Percentiles rank a stretch among this genome's conserved stretches.
These are phyloP conservation scores for Anniella stebbinsi DNA, from an alignment of 2,797 vertebrate genomes.

Conservation along the genomic window DNA sequence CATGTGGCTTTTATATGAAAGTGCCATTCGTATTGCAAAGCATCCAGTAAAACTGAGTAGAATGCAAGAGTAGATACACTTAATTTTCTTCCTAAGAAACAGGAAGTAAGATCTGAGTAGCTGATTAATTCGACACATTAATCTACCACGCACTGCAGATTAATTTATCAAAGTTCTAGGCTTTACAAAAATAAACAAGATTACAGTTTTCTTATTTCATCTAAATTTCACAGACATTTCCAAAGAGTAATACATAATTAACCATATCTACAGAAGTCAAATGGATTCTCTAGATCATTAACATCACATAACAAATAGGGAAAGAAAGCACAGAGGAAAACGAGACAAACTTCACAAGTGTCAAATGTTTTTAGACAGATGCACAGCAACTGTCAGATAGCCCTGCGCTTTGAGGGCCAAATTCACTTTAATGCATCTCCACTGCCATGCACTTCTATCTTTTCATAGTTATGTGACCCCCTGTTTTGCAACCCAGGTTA, in stretches of 20 bases:
- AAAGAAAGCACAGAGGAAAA: neutral
- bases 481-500: neutral
- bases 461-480: neutral
- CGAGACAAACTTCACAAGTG: neutral
- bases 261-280: neutral
- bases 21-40: neutral
- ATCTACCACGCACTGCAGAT: neutral
- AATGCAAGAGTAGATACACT: conserved; percentile 5
- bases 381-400: neutral
- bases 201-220: neutral
- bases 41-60: neutral
- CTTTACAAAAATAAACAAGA: neutral
- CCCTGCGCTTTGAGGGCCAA: neutral
- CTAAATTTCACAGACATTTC: neutral
- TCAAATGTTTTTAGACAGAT: conserved; percentile 9
- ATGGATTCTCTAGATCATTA: neutral
- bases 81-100: neutral
- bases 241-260: neutral
- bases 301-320: neutral
- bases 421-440: neutral
- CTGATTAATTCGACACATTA: neutral
- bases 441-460: neutral
- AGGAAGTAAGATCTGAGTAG: conserved; percentile 17
- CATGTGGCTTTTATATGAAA: neutral
- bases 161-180: neutral